phyloP scores from a whole-genome alignment of 2,113 vertebrate species.

The Tachysurus vachellii region DNA sequence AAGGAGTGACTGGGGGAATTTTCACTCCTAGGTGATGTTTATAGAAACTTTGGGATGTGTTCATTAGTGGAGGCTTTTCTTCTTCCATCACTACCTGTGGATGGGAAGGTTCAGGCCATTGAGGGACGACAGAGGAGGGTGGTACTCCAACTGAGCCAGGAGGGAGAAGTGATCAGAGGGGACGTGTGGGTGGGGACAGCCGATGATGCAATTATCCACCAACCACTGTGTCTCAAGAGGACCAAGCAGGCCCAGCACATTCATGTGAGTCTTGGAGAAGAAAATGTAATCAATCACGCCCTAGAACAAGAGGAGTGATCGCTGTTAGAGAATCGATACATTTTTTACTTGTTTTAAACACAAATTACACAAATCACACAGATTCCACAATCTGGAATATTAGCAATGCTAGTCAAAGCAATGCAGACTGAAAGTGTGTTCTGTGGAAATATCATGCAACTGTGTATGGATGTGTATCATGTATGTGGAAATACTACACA shows the following conservation, averaged over 20 bases:
- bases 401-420: not conserved
- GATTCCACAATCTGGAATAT: not conserved
- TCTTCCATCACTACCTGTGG: constrained; percentile 84
- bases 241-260: constrained; percentile 90
- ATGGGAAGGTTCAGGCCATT: constrained; percentile 90
- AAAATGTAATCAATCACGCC: constrained; percentile 99
- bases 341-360: too few species aligned
- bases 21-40: constrained; percentile 81
- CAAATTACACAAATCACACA: not conserved
- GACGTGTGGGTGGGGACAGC: constrained; percentile 98
- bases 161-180: constrained; percentile 99
- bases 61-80: not conserved
- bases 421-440: too few species aligned
- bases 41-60: constrained; percentile 55
- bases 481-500: not conserved
- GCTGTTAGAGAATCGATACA: not conserved
- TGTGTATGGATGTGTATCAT: too few species aligned
- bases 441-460: not conserved
- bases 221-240: constrained; percentile 98
- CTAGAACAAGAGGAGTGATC: constrained; percentile 63
- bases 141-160: constrained; percentile 97
- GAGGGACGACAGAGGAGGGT: constrained; percentile 80
- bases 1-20: constrained; percentile 67
- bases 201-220: constrained; percentile 95
- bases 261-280: constrained; percentile 98